Conservation (phyloP, 1,140 invertebrate species). For the Anastatus disparis region DNA sequence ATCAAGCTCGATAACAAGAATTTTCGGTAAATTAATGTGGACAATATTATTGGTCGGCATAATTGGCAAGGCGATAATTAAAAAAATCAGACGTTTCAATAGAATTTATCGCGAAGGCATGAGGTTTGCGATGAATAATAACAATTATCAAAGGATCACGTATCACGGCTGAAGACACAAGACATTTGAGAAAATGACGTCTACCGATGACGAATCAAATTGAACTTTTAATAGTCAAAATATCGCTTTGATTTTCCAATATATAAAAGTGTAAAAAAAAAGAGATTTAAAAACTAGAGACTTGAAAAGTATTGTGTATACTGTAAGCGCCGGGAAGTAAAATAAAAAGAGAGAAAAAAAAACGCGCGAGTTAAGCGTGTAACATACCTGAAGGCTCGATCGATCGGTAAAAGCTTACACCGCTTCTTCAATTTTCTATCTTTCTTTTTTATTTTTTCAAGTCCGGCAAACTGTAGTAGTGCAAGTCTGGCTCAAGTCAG, state of each 20-base stretch:
- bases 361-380: no score
- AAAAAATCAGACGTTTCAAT: conserved; percentile 43
- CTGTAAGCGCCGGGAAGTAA: no score
- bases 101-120: neutral
- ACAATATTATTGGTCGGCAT: conserved; percentile 40
- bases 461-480: neutral
- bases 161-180: conserved; percentile 41
- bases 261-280: no score
- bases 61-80: conserved; percentile 43
- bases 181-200: no score
- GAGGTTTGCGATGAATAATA: conserved; percentile 11
- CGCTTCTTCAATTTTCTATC: neutral
- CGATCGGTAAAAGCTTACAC: neutral
- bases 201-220: conserved; percentile 10
- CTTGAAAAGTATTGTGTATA: no score
- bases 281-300: no score
- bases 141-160: conserved; percentile 26
- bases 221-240: no score
- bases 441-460: neutral
- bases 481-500: conserved; percentile 14
- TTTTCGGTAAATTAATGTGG: conserved; percentile 47
- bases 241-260: no score
- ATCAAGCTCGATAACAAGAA: no score
- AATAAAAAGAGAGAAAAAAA: no score
- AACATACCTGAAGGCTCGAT: no score